Base-by-base conservation (phyloP, 2,888 invertebrate species). In the Drosophila koepferae region DNA sequence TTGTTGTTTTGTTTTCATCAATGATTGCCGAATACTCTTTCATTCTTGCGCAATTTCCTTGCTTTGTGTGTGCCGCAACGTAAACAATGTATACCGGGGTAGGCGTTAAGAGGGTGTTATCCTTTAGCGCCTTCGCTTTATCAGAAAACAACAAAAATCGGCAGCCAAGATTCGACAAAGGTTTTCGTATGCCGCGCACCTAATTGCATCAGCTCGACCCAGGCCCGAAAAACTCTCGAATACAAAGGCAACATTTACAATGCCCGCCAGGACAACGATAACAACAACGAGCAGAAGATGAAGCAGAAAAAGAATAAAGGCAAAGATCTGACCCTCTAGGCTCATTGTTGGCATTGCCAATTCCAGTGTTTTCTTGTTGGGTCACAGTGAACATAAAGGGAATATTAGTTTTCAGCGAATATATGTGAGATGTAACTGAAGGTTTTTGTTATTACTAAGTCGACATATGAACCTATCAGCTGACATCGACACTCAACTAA, bases 51-150 rank as follows among this genome's bases (percentile, higher is more conserved):
- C 40, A 40, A 51, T 74, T 65, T 18, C 5, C n/a, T 60, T 34
- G 63, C 76, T 84, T 85, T 62, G 59, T 67, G 64, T 74, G 14
- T 54, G 77, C 73, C 69, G 82, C 72, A 70, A 53, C 72, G 44
- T 65, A 77, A 68, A 82, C 65, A 77, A 58, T 76, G 64, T 59
- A 1, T 34, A 46, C 53, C 68, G 72, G 74, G 86, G 84, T 79
- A 85, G 90, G 91, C 91, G 91, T 82, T 90, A 89, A 90, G 89
- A 90, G 90, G 92, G 92, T 92, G 91, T 92, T 91, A 89, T 86
- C 90, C 90, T 90, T 89, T 90, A 91, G 91, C 92, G 91, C 92
- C 91, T 91, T 89, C 77, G 74, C 71, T 81, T 80, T 67, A 68
- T 82, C 73, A 48, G 63, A 49, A 49, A 64, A 71, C 67, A 69